Evolutionary conservation across 2,888 invertebrate genomes (phyloP), one percentile per base, ranked within the genome.

Genomic region (Aphodius granarius): DNA sequence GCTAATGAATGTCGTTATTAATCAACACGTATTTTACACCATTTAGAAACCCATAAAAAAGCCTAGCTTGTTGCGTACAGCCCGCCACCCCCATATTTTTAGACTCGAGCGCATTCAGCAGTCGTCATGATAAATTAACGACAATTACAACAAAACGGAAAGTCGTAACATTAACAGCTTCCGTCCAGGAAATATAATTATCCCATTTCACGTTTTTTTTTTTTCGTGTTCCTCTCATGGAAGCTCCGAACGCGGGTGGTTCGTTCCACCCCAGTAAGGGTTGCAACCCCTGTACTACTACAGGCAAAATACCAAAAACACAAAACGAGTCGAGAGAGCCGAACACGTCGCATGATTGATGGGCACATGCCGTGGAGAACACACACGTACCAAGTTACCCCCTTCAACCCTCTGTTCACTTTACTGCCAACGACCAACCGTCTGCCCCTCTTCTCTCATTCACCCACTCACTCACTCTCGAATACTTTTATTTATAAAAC

Each of bases 401-500:
- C 43, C 43, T 43, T 43, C 43, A 43, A 43, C 1, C 43, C 43
- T 1, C 43, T 13, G 43, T 43, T 43, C 43, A 43, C 43, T 43
- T 43, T 13, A 43, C 43, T 43, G 43, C 43, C 43, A 43, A 43
- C 43, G 43, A 43, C 43, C 43, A 13, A 6, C 43, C 3, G 43
- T 43, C 43, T n/a, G n/a, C n/a, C n/a, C n/a, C n/a, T 13, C 43
- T 3, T 43, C 43, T 43, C 43, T 43, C 43, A 43, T 13, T 43
- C 66, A 23, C 23, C 62, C 23, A n/a, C 66, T 20, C 66, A 64
- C 66, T 66, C 23, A 62, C 23, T 17, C 66, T 20, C 66, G 73
- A 73, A 73, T 73, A 73, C 73, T 73, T 71, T 71, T 71, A 74
- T 74, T 71, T 74, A 70, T 74, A 71, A 70, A 73, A 22, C 21